These are phyloP conservation scores for Trinorchestia longiramus DNA, from an alignment of 1,140 invertebrate genomes.

Conservation along the genomic window DNA sequence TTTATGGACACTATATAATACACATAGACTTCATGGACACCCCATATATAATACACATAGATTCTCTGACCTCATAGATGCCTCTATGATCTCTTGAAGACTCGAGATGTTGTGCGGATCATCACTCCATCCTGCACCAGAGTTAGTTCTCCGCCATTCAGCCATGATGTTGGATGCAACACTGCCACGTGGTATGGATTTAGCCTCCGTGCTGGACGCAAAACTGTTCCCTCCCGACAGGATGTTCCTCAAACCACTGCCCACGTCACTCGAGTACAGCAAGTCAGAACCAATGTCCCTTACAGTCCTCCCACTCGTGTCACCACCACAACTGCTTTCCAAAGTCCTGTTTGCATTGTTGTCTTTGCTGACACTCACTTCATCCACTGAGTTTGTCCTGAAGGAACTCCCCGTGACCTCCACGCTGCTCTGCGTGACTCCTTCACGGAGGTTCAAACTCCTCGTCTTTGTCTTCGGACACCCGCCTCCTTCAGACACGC, in stretches of 20 bases:
- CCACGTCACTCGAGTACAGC: background rate
- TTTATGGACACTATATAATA: no score
- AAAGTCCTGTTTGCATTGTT: background rate
- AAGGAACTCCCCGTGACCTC: background rate
- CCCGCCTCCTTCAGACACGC: background rate
- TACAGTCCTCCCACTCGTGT: background rate
- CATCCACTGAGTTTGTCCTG: background rate
- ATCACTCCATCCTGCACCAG: background rate
- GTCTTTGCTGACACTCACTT: background rate
- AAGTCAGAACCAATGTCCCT: background rate
- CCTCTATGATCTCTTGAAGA: slow-evolving; percentile 15
- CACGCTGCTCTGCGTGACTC: background rate
- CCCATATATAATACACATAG: slow-evolving; percentile 73
- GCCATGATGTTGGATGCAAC: background rate
- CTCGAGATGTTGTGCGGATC: background rate
- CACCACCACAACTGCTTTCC: background rate
- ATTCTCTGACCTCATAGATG: slow-evolving; percentile 67
- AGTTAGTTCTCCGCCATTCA: background rate
- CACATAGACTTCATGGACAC: background rate
- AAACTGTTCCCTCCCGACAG: background rate
- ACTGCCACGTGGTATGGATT: background rate
- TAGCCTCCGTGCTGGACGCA: background rate
- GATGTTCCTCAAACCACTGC: background rate
- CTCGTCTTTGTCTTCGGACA: background rate
- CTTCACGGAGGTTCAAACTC: background rate